phyloP scores from a whole-genome alignment of 2,113 vertebrate genomes.

The Nerophis ophidion region DNA sequence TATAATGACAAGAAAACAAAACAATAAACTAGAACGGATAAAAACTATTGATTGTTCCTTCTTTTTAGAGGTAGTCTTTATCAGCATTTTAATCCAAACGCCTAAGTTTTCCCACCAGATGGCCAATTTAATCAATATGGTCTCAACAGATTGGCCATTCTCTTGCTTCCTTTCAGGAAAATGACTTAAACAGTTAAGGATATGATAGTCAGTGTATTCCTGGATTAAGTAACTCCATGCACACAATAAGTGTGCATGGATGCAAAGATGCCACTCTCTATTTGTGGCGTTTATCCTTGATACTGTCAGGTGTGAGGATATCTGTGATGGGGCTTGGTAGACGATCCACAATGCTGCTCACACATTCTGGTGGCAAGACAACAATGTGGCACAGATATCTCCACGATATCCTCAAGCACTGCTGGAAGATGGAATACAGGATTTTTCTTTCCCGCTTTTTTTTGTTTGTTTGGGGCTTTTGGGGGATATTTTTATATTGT shows the following conservation, averaged over 20 bases:
- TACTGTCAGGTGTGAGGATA: constrained; percentile 65
- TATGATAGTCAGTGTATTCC: not conserved
- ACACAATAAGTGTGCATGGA: not conserved
- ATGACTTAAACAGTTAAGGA: not conserved
- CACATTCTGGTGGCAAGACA: no score
- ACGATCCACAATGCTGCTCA: constrained; percentile 49
- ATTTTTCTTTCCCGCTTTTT: constrained; percentile 13
- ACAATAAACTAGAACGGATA: no score
- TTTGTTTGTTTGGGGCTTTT: constrained; percentile 43
- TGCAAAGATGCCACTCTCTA: constrained; percentile 50
- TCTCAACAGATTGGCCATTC: not conserved
- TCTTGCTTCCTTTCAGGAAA: not conserved
- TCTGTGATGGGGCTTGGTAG: constrained; percentile 40
- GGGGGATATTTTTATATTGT: constrained; percentile 46
- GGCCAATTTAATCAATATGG: not conserved
- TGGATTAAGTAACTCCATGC: not conserved
- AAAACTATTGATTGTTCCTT: not conserved
- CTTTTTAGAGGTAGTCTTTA: not conserved
- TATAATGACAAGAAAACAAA: not conserved
- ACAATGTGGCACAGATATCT: no score
- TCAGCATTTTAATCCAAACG: not conserved
- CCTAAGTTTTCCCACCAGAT: not conserved
- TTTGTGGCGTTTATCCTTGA: constrained; percentile 56
- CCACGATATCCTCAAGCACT: no score
- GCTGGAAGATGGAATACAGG: no score